phyloP scores from a whole-genome alignment of 2,888 invertebrate genomes.

The Patella depressa region DNA sequence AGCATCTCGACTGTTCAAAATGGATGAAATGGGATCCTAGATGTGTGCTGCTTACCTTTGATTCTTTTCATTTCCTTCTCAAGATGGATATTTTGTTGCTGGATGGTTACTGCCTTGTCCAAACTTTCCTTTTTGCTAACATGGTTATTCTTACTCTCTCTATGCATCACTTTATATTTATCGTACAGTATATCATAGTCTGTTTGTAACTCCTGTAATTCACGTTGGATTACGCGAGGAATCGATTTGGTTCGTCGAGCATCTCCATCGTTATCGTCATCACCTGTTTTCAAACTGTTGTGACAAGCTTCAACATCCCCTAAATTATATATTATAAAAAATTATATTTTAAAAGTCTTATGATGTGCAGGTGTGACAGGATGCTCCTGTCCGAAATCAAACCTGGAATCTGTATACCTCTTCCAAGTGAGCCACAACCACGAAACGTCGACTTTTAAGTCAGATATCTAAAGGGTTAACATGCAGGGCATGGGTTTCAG shows the following conservation, averaged over 20 bases:
- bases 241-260: background rate
- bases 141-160: background rate
- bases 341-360: too few relatives aligned
- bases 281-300: background rate
- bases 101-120: background rate
- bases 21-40: too few relatives aligned
- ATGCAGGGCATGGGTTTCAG: too few relatives aligned
- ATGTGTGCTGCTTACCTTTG: background rate
- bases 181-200: background rate
- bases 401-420: too few relatives aligned
- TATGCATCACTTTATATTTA: background rate
- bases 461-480: too few relatives aligned
- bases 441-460: too few relatives aligned
- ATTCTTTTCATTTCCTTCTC: conserved; percentile 1
- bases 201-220: conserved; percentile 1
- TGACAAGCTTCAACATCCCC: background rate
- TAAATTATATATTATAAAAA: background rate
- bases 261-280: background rate
- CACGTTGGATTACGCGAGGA: background rate
- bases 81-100: background rate
- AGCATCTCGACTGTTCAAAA: too few relatives aligned
- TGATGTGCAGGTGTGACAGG: too few relatives aligned
- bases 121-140: background rate
- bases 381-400: too few relatives aligned
- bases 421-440: too few relatives aligned